A percentile compares a stretch with the other conserved stretches of the same genome.
These are phyloP conservation scores for Drosophila lowei DNA, from an alignment of 1,140 invertebrate species.

Conservation along the genomic window DNA sequence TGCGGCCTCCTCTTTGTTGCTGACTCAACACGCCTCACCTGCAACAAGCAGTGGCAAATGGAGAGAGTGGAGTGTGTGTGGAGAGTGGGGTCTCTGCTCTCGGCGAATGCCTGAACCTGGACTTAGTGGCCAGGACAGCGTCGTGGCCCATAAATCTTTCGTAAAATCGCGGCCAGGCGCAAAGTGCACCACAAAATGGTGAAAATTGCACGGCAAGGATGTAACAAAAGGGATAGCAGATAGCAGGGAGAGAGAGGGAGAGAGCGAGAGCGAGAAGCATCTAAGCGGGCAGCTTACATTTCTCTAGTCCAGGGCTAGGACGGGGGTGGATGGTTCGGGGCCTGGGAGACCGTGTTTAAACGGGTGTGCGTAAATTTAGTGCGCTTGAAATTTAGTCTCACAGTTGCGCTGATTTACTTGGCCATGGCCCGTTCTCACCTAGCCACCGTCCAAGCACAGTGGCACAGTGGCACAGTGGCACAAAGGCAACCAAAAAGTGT, in stretches of 20 bases:
- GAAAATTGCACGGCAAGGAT: conserved; percentile 73
- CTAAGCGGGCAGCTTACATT: conserved; percentile 52
- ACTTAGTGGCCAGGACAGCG: conserved; percentile 64
- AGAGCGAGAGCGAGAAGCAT: conserved; percentile 22
- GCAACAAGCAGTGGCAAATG: conserved; percentile 32
- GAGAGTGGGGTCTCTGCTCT: neutral
- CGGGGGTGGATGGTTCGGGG: conserved; percentile 11
- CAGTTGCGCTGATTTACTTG: conserved; percentile 78
- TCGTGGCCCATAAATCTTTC: conserved; percentile 69
- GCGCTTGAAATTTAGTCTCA: conserved; percentile 76
- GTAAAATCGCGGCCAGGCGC: conserved; percentile 71
- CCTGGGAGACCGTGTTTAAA: conserved; percentile 19
- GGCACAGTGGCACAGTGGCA: neutral
- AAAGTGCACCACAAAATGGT: conserved; percentile 77
- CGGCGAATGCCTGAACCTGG: conserved; percentile 41
- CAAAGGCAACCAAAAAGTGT: neutral
- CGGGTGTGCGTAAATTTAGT: conserved; percentile 68
- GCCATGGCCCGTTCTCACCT: conserved; percentile 24
- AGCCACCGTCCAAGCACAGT: conserved; percentile 17
- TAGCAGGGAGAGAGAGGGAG: neutral
- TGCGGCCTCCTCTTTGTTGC: conserved; percentile 37
- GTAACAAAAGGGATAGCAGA: conserved; percentile 51
- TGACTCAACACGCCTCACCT: conserved; percentile 50
- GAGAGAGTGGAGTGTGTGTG: neutral
- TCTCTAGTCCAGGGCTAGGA: conserved; percentile 32